Conservation (phyloP, 2,797 vertebrate genomes). For the Pipistrellus nathusii region DNA sequence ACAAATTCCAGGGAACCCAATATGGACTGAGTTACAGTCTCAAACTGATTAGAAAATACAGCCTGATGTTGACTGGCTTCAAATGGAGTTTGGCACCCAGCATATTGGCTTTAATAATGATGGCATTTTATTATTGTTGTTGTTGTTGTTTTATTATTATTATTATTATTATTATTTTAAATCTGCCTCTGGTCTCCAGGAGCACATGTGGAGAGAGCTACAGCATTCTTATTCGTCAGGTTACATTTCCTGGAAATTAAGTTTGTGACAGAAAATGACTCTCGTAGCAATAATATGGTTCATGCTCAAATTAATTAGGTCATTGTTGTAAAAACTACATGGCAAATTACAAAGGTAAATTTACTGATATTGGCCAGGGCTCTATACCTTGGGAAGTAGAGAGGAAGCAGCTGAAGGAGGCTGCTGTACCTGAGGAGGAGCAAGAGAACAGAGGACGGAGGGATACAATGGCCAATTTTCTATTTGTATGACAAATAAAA, state of each 20-base stretch:
- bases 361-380: slow-evolving; percentile 57
- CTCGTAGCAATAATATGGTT: slow-evolving; percentile 75
- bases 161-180: slow-evolving; percentile 77
- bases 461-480: slow-evolving; percentile 64
- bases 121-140: slow-evolving; percentile 74
- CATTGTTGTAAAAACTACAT: slow-evolving; percentile 77
- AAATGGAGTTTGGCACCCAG: slow-evolving; percentile 78
- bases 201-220: slow-evolving; percentile 77
- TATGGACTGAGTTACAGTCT: slow-evolving; percentile 80
- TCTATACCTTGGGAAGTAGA: accelerated
- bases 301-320: slow-evolving; percentile 78
- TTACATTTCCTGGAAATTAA: slow-evolving; percentile 81
- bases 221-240: slow-evolving; percentile 76
- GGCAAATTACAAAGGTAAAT: slow-evolving; percentile 77
- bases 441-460: not conserved
- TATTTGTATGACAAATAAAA: slow-evolving; percentile 57
- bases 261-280: slow-evolving; percentile 78
- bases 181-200: slow-evolving; percentile 75
- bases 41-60: slow-evolving; percentile 83
- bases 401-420: slow-evolving; percentile 42
- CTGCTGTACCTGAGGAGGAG: slow-evolving; percentile 14
- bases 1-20: slow-evolving; percentile 82
- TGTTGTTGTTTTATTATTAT: slow-evolving; percentile 67
- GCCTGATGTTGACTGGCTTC: slow-evolving; percentile 84
- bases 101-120: slow-evolving; percentile 70